Base-by-base conservation (phyloP, 2,113 vertebrate genomes). In the Numenius arquata region DNA sequence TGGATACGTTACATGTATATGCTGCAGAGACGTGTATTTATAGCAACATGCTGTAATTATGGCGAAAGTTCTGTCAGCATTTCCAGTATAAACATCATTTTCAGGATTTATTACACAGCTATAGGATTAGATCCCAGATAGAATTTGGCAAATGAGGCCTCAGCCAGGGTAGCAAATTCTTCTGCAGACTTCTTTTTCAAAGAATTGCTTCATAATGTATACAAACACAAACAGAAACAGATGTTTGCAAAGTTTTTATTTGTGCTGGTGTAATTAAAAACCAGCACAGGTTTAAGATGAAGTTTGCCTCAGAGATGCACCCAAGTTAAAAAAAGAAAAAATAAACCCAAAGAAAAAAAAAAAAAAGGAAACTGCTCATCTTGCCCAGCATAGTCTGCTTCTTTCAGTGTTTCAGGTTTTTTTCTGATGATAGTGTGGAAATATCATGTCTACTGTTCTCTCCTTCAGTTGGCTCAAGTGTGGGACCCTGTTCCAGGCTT, bases 71-170 rank as follows among this genome's bases (percentile, higher is more conserved):
- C 89, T 94, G 82, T 96, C 82, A 95, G 73, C 36, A 84, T 89
- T 97, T 95, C 85, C 75, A 92, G n/a, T 55, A 74, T 79, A 96
- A 97, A 90, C 82, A 89, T 59, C 0, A 85, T 95, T 85, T 96
- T 89, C 65, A 86, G 76, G 79, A 89, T 96, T 95, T 94, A 88
- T 93, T 93, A 45, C 27, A 47, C 25, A 88, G 43, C 70, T 79
- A 83, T 71, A 82, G 62, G 76, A 91, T 93, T 85, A 94, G 73
- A 89, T 61, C 43, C 59, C 68, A 93, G 85, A 75, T 19, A 94
- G 65, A 92, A 82, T 88, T 61, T 96, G 85, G 68, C 27, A 62
- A 88, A 73, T 19, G 8, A 81, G 38, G 53, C 62, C 62, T 93
- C 83, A 94, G 72, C n/a, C 40, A 55, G 50, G 25, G 20, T 53